Percentiles rank a stretch among this genome's conserved stretches.
These are phyloP conservation scores for Oreortyx pictus DNA, from an alignment of 2,797 vertebrate genomes.

Conservation along the genomic window DNA sequence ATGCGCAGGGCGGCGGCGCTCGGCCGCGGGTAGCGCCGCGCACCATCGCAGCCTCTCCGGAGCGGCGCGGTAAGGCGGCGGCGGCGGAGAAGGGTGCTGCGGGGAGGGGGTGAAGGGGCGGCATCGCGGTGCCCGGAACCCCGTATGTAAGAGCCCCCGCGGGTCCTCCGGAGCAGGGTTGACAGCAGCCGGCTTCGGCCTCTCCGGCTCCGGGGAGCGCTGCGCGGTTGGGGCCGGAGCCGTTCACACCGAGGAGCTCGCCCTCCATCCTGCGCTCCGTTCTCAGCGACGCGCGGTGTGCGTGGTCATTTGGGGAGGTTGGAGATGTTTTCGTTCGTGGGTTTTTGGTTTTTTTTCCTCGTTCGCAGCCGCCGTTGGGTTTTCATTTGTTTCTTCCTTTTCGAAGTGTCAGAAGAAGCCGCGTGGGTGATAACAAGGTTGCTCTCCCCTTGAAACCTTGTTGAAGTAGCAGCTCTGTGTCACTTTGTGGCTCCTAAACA, in stretches of 20 bases:
- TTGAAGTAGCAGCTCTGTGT: neutral
- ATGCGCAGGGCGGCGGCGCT: neutral
- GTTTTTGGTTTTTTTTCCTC: no score
- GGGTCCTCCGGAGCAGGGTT: neutral
- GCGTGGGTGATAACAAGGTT: rapidly evolving
- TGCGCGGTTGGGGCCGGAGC: no score
- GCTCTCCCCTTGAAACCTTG: neutral
- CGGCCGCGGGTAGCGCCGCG: neutral
- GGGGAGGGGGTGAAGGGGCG: no score
- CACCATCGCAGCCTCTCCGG: neutral
- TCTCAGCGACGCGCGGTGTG: rapidly evolving
- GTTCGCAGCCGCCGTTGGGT: rapidly evolving
- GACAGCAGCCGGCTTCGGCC: no score
- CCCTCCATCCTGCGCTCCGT: neutral
- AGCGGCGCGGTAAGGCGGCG: neutral
- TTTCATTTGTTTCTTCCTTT: neutral
- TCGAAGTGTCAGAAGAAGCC: neutral
- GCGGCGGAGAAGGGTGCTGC: no score
- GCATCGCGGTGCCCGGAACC: neutral
- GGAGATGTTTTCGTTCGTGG: neutral
- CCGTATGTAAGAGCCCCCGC: no score
- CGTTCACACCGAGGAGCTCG: neutral
- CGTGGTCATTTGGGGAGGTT: no score
- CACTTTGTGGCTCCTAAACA: neutral
- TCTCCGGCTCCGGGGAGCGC: no score